phyloP scores from a whole-genome alignment of 2,113 vertebrate species.

The Corynorhinus townsendii region DNA sequence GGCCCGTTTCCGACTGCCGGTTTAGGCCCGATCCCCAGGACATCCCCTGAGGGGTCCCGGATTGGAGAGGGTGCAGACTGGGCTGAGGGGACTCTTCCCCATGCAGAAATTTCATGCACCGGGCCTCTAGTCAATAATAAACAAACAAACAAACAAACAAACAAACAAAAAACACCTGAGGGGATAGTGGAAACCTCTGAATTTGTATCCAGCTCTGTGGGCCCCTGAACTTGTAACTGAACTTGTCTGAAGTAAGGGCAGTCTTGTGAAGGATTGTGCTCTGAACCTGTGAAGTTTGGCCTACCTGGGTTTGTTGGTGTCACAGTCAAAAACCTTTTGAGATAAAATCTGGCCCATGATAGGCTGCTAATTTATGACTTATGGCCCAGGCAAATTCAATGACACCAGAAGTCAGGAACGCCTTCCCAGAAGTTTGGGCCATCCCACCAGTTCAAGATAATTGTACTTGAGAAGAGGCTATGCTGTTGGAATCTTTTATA shows the following conservation, averaged over 20 bases:
- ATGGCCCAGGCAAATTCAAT: neutral
- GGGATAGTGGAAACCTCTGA: neutral
- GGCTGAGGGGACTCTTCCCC: no score
- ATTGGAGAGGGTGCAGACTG: no score
- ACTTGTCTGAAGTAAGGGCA: neutral
- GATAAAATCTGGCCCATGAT: neutral
- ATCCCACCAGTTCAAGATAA: neutral
- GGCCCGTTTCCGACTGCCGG: no score
- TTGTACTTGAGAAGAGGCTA: neutral
- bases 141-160: no score
- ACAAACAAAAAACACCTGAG: neutral
- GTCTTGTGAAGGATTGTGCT: neutral
- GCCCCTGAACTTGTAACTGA: neutral
- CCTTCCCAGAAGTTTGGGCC: neutral
- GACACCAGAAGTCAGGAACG: neutral
- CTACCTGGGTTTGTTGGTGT: neutral
- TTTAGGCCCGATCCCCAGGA: no score
- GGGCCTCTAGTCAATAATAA: no score
- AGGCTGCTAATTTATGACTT: neutral
- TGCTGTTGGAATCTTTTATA: neutral
- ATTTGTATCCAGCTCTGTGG: neutral
- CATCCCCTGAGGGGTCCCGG: no score
- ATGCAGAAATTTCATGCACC: no score
- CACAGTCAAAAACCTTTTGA: neutral
- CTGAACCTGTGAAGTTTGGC: neutral